phyloP scores from a whole-genome alignment of 2,113 vertebrate species.

The Nettapus auritus region DNA sequence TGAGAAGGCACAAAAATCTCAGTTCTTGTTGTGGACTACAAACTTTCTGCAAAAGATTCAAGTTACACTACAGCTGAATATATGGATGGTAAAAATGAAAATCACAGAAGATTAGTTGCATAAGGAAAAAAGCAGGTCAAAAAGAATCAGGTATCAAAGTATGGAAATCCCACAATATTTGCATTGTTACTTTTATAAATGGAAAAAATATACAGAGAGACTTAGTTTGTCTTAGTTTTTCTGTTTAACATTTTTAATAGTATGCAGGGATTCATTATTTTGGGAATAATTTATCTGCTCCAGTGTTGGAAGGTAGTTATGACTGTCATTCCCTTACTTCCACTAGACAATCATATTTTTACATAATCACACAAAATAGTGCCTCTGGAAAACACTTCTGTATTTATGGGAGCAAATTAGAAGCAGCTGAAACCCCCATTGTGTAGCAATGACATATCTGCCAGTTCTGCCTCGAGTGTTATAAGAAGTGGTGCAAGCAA shows the following conservation, averaged over 20 bases:
- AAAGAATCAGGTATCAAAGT: background rate
- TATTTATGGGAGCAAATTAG: constrained; percentile 17
- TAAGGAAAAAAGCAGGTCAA: background rate
- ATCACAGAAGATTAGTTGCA: background rate
- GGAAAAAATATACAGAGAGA: background rate
- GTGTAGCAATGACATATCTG: background rate
- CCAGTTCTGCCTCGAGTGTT: background rate
- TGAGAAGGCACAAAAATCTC: background rate
- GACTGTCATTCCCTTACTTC: background rate
- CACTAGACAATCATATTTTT: background rate
- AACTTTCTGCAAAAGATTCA: background rate
- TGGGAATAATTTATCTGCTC: background rate
- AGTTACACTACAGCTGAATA: background rate
- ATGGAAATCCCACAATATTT: background rate
- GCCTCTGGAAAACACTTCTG: constrained; percentile 36
- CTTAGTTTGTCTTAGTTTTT: background rate
- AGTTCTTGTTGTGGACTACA: background rate
- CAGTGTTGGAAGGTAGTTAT: background rate
- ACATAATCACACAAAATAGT: background rate
- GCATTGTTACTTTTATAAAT: background rate
- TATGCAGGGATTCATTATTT: background rate
- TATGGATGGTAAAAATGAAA: background rate
- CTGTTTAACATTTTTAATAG: fast-evolving
- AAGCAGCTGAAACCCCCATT: constrained; percentile 11
- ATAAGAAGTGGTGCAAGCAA: background rate